Percentiles rank a stretch among this genome's conserved stretches.
Conservation (phyloP, 2,888 invertebrate genomes). For the Himalopsyche kuldschensis region DNA sequence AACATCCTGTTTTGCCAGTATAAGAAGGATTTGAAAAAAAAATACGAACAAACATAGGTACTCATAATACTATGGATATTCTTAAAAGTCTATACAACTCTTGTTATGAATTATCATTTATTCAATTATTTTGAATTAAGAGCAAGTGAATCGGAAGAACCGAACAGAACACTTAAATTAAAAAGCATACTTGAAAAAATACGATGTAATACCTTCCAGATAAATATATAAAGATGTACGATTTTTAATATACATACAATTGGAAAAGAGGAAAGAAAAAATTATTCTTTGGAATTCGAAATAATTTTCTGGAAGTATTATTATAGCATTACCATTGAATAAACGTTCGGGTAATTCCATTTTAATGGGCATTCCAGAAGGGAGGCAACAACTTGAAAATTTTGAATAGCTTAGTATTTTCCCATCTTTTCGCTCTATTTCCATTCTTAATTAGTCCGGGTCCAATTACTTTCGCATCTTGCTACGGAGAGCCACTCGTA, state of each 20-base stretch:
- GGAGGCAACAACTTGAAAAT: conserved; percentile 19
- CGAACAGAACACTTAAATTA: too few relatives aligned
- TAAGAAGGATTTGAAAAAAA: too few relatives aligned
- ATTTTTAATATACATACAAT: background rate
- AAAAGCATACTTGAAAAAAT: background rate
- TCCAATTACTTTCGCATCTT: conserved; percentile 34
- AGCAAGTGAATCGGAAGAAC: too few relatives aligned
- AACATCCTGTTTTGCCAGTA: too few relatives aligned
- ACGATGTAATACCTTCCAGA: background rate
- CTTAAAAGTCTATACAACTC: too few relatives aligned
- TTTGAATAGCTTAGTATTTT: conserved; percentile 20
- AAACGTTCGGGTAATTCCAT: conserved; percentile 22
- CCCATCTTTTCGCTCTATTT: conserved; percentile 28
- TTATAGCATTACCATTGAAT: conserved; percentile 9
- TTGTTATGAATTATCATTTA: too few relatives aligned
- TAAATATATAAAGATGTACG: background rate
- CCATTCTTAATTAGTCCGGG: conserved; percentile 36
- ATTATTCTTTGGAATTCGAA: background rate
- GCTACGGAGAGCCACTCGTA: background rate
- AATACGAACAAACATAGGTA: too few relatives aligned
- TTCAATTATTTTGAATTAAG: too few relatives aligned
- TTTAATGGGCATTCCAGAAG: conserved; percentile 20
- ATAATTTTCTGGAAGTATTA: background rate
- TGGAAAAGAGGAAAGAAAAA: background rate
- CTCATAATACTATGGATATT: too few relatives aligned